These are phyloP conservation scores for Echinops telfairi DNA, from an alignment of 2,113 vertebrate genomes.

Conservation along the genomic window DNA sequence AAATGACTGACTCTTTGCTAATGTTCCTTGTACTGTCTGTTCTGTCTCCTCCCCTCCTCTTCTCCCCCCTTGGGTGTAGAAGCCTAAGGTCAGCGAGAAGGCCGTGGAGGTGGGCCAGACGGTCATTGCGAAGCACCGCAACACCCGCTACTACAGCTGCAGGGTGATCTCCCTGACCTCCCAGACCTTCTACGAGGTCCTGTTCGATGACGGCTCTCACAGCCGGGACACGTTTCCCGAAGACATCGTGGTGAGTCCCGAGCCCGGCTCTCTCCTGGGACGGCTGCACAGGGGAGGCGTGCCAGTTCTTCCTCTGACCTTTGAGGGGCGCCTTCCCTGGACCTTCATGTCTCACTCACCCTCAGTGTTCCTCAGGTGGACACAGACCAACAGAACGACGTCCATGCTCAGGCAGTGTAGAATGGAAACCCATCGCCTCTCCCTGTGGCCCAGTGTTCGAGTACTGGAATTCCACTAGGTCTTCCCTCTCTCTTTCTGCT, in stretches of 20 bases:
- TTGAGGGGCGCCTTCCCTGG: conserved; percentile 52
- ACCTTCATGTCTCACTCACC: conserved; percentile 53
- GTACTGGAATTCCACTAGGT: too few species aligned
- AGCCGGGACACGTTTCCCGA: conserved; percentile 98
- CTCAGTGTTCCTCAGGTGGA: conserved; percentile 76
- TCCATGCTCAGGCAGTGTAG: conserved; percentile 77
- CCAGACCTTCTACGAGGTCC: conserved; percentile 96
- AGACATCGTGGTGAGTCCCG: conserved; percentile 95
- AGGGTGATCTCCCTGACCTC: conserved; percentile 92
- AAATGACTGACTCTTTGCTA: conserved; percentile 21
- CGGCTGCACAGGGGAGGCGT: not conserved
- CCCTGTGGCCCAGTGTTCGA: conserved; percentile 68
- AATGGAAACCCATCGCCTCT: conserved; percentile 75
- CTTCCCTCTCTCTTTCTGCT: conserved; percentile 63
- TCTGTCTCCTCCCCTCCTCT: not conserved
- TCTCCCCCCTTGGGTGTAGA: conserved; percentile 83
- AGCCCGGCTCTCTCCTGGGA: too few species aligned
- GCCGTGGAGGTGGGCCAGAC: conserved; percentile 94
- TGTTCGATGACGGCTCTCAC: conserved; percentile 98
- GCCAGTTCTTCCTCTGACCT: conserved; percentile 49
- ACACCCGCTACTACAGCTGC: conserved; percentile 96
- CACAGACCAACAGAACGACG: conserved; percentile 73
- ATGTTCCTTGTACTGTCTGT: conserved; percentile 58
- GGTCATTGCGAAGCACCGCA: conserved; percentile 96
- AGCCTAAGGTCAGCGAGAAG: conserved; percentile 88